A percentile compares a stretch with the other conserved stretches of the same genome.
These are phyloP conservation scores for Sigmodon hispidus DNA, from an alignment of 2,113 vertebrate species.

Conservation along the genomic window DNA sequence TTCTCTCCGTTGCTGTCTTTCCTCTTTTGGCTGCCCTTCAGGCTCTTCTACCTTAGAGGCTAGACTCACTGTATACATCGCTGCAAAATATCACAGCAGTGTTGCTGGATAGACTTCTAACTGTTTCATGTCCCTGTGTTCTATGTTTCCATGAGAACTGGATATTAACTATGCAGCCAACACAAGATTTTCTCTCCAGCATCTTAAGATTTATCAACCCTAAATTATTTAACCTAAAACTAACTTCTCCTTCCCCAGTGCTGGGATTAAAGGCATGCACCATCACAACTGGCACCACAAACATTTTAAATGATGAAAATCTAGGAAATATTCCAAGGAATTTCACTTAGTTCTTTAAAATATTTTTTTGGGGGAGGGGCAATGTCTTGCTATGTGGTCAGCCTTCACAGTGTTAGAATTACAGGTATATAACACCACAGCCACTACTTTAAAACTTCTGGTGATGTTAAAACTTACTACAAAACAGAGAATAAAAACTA, in stretches of 20 bases:
- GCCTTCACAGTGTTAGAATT: neutral
- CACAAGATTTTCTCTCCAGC: neutral
- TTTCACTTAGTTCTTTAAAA: neutral
- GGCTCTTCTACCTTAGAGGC: neutral
- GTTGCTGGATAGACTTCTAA: neutral
- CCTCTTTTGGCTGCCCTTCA: neutral
- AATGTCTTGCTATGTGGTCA: neutral
- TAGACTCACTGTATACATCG: neutral
- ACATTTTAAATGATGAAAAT: conserved; percentile 17
- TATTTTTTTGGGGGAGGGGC: neutral
- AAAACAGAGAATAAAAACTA: neutral
- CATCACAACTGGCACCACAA: no score
- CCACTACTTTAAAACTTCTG: neutral
- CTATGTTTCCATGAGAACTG: neutral
- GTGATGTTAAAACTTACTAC: neutral
- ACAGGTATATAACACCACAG: neutral
- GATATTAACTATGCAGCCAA: neutral
- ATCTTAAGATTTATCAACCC: neutral
- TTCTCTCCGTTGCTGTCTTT: neutral
- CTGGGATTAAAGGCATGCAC: no score
- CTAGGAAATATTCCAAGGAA: neutral
- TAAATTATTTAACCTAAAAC: neutral
- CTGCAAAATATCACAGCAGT: neutral
- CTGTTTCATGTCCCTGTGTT: neutral
- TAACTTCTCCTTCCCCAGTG: no score